These are phyloP conservation scores for Embidobia sp. DNA, from an alignment of 2,888 invertebrate genomes.

Conservation along the genomic window DNA sequence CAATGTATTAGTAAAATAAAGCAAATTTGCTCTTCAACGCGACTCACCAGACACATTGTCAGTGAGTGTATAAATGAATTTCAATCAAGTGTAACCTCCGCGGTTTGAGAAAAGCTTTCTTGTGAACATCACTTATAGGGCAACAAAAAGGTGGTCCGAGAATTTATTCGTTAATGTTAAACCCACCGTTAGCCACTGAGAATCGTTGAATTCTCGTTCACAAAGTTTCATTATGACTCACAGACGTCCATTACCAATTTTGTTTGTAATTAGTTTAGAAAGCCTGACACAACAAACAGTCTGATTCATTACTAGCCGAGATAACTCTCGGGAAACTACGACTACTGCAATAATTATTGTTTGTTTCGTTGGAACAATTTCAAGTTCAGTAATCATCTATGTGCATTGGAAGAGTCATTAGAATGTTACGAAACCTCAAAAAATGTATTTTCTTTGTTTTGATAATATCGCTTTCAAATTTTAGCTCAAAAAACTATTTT, in stretches of 20 bases:
- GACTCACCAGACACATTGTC: constrained; percentile 17
- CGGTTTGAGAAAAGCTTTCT: neutral
- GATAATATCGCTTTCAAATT: no score
- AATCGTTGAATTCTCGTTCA: no score
- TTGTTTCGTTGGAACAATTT: constrained; percentile 21
- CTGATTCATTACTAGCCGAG: constrained; percentile 21
- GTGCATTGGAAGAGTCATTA: neutral
- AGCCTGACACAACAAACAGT: neutral
- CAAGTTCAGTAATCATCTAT: constrained; percentile 27
- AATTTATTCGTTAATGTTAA: neutral
- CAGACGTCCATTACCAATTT: constrained; percentile 20
- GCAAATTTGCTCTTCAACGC: neutral
- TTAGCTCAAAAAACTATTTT: no score
- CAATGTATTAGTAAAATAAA: constrained; percentile 46
- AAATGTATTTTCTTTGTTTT: no score
- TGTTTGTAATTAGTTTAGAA: constrained; percentile 36
- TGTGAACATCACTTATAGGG: neutral
- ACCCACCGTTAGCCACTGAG: no score
- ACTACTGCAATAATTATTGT: constrained; percentile 22
- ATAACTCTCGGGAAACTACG: constrained; percentile 12
- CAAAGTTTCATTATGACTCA: constrained; percentile 12
- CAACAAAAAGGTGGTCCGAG: neutral
- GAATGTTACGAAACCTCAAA: neutral
- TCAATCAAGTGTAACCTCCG: constrained; percentile 12
- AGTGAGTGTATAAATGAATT: constrained; percentile 23